Conservation (phyloP, 2,113 vertebrate genomes). For the Chaetops frenatus region DNA sequence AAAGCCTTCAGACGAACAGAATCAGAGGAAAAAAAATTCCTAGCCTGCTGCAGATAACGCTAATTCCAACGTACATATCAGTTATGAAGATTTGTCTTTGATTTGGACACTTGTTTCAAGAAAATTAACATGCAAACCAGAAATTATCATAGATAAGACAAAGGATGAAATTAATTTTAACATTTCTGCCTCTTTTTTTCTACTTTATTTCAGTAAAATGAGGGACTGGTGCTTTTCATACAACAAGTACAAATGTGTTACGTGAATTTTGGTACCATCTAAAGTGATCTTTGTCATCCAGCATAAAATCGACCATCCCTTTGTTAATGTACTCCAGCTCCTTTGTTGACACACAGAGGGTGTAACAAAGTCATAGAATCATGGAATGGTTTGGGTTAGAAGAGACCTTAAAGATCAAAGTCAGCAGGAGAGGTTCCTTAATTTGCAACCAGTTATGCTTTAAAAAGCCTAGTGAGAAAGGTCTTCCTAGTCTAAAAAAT, state of each 20-base stretch:
- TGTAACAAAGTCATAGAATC: background rate
- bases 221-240: background rate
- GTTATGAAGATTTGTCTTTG: background rate
- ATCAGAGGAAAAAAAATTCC: background rate
- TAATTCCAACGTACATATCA: background rate
- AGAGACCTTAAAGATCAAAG: background rate
- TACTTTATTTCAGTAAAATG: background rate
- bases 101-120: background rate
- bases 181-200: background rate
- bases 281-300: background rate
- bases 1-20: background rate
- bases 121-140: background rate
- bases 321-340: background rate
- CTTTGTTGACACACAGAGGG: background rate
- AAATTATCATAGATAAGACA: background rate
- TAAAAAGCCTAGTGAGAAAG: background rate
- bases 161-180: background rate
- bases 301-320: fast-evolving
- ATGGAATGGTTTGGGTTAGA: background rate
- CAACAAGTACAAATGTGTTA: background rate
- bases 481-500: background rate
- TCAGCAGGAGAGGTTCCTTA: background rate
- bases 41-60: background rate
- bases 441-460: background rate
- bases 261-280: background rate